Base-by-base conservation (phyloP, 37 sponge, comb jelly and placozoan species). In the Petrosia ficiformis region DNA sequence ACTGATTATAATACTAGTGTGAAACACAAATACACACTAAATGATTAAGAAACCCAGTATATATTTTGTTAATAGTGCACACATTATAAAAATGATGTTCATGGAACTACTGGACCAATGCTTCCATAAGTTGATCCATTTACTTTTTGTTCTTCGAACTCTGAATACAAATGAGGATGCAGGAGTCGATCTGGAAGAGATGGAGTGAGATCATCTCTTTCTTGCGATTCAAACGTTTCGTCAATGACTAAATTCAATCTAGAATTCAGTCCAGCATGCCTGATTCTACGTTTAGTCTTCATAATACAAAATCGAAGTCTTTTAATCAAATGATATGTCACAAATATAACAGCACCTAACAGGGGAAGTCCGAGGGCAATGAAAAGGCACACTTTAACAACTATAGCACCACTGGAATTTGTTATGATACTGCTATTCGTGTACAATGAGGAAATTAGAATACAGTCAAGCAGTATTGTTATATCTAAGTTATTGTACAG, bases 401-500 rank as follows among this genome's bases (percentile, higher is more conserved):
- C 8, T 14, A 8, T 48, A 8, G 54, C 14, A 8, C 14, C 14
- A 19, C 14, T 19, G 14, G 14, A 8, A 48, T 19, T 14, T 19
- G 8, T 48, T 14, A 19, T 8, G 14, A 19, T 19, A 48, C 8
- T 48, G 54, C 14, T 19, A 14, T 19, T 14, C 54, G 8, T 8
- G 14, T 8, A 19, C 14, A 48, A 19, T 8, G 54, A 8, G 14
- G 14, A 48, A 48, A 48, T 61, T 24, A 61, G 5, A n/a, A 5
- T 6, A n/a, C 63, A 24, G n/a, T 61, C 11, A 11, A 8, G 14
- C 5, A 61, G n/a, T 5, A 61, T 61, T 24, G 25, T 6, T 61
- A 61, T 61, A n/a, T 61, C 63, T 26, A 61, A 22, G 14, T 61
- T 61, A n/a, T 61, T 61, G 26, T 61, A 61, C 11, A 6, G 28